Conservation (phyloP, 2,113 vertebrate species). For the Opisthocomus hoazin region DNA sequence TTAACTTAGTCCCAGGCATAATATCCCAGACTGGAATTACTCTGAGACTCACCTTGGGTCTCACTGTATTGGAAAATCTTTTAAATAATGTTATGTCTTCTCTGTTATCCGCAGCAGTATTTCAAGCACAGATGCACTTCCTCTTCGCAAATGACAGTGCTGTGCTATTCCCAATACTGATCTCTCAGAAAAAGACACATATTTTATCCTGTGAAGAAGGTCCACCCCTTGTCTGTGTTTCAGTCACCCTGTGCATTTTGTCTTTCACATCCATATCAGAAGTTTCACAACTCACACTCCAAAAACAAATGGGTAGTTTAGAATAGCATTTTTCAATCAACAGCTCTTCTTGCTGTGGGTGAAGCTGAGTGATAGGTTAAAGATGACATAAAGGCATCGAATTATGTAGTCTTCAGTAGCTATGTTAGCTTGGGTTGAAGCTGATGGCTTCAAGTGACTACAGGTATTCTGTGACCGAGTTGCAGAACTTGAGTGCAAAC, state of each 20-base stretch:
- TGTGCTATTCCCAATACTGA: neutral
- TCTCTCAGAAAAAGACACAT: neutral
- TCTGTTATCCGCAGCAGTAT: neutral
- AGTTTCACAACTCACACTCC: neutral
- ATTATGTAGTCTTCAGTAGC: too few relatives aligned
- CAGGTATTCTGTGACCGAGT: too few relatives aligned
- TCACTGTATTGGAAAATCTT: neutral
- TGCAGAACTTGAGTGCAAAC: too few relatives aligned
- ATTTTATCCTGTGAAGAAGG: neutral
- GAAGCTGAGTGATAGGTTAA: too few relatives aligned
- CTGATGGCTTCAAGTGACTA: too few relatives aligned
- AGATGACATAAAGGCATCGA: too few relatives aligned
- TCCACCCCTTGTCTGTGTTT: neutral
- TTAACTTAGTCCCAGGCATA: neutral
- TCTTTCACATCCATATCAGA: neutral
- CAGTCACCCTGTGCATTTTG: neutral
- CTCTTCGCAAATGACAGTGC: neutral
- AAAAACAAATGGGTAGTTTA: neutral
- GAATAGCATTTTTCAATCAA: neutral
- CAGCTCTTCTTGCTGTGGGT: too few relatives aligned
- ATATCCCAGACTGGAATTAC: neutral
- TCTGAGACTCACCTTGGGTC: neutral
- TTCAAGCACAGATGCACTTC: neutral
- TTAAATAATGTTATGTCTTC: neutral
- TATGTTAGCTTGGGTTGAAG: too few relatives aligned